Evolutionary conservation across 1,140 invertebrate species (phyloP), one percentile per base, ranked within the genome.

Genomic region (Antheraea mylitta): DNA sequence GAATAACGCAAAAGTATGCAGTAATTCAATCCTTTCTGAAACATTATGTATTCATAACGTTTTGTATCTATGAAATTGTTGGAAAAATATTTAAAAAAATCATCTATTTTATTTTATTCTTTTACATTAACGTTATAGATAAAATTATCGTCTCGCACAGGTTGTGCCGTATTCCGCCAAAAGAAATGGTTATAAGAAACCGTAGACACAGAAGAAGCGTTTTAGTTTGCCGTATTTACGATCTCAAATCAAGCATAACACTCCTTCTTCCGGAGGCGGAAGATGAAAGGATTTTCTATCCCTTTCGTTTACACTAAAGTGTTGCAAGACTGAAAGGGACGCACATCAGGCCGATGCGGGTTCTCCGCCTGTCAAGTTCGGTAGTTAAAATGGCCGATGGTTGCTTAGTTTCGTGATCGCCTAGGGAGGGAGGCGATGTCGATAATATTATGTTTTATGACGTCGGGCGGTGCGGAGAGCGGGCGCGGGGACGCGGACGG

Each of bases 361-460:
- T 71, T 18, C 66, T 65, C 79, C 80, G 79, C 82, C 79, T 78
- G 81, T 86, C 85, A 85, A 85, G 81, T 89, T 88, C 80, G 82
- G 77, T 80, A 83, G 81, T 86, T 87, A 87, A 89, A 90, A 90
- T 89, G 88, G 88, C 86, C 88, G 88, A 85, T 89, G 83, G 82
- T 89, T 85, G 85, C 86, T 90, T 88, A 89, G 88, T 89, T 88
- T 88, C 87, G 87, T 89, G 88, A 89, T 90, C 83, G 88, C 85
- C 86, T 89, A 87, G 87, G 87, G 88, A 87, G 86, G 86, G 86
- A n/a, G 85, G 81, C 81, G 82, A 87, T 83, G 87, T 91, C 89
- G 86, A 90, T 90, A 90, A 89, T 90, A 86, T 90, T 90, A 90
- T 90, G 83, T 85, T 90, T 89, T 90, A 90, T 86, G 86, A 81